A percentile compares a stretch with the other conserved stretches of the same genome.
Conservation (phyloP, 2,113 vertebrate genomes). For the Agapornis roseicollis region DNA sequence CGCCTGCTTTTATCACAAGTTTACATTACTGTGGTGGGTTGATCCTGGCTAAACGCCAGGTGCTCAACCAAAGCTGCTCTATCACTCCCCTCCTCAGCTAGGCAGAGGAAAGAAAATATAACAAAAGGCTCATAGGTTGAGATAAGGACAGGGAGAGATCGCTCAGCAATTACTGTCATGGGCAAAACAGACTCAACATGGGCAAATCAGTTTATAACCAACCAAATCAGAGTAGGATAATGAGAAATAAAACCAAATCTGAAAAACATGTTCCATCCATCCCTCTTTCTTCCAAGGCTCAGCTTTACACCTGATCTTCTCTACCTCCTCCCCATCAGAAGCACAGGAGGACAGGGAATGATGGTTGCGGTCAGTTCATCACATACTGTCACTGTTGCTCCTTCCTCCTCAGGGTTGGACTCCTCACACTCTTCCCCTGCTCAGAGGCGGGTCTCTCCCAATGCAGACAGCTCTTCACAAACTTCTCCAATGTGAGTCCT, state of each 20-base stretch:
- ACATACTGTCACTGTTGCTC: background rate
- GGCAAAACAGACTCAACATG: background rate
- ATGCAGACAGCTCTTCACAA: background rate
- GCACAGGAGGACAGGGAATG: background rate
- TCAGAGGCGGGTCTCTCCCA: background rate
- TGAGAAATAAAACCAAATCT: background rate
- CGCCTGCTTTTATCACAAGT: background rate
- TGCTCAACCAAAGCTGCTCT: background rate
- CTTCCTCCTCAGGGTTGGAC: background rate
- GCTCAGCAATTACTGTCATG: background rate
- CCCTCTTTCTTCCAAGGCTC: background rate
- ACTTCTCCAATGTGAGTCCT: background rate
- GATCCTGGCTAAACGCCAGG: background rate
- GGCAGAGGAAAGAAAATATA: background rate
- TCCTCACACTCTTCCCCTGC: background rate
- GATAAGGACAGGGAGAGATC: background rate
- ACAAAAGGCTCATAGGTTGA: background rate
- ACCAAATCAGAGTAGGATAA: background rate
- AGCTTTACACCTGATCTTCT: background rate
- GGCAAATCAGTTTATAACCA: background rate
- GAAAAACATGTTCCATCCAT: background rate
- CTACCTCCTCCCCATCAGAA: background rate
- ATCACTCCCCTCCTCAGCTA: background rate
- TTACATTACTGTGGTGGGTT: background rate
- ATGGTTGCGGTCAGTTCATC: background rate